Base-by-base conservation (phyloP, 1,140 invertebrate species). In the Sarcophaga bullata region DNA sequence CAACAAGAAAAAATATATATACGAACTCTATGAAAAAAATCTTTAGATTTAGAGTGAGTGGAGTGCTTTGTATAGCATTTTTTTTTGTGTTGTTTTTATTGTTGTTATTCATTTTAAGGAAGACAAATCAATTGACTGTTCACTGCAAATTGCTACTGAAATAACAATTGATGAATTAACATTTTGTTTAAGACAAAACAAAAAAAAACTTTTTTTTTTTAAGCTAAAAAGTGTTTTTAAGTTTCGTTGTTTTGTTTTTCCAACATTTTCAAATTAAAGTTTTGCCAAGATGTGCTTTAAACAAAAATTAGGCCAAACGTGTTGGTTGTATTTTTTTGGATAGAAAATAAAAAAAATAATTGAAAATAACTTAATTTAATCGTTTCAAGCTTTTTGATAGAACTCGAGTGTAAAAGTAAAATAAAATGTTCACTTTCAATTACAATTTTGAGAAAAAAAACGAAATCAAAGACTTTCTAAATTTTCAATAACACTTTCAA, bases 101-200 rank as follows among this genome's bases (percentile, higher is more conserved):
- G 62, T 19, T 19, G 62, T 72, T 25, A 72, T 19, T 37, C 25
- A 37, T 37, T 37, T 37, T 1, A 47, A 50, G 75, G 17, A 78
- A 78, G 75, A 78, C 75, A 78, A 78, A 78, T 78, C 75, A 78
- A 78, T 78, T 78, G 49, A 0, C 7, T 17, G 48, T 78, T 78
- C 75, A 78, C 37, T 78, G 75, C 75, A 78, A 78, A 78, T 78
- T 78, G 75, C 75, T 78, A 78, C 75, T 48, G 75, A 78, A 78
- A 78, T 50, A 78, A 78, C 75, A 78, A 78, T 78, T 78, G 75
- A 78, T 52, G 75, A 78, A 78, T 78, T 78, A 78, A 78, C 75
- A 78, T 78, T 78, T 78, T 19, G 75, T 52, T 52, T 19, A 58
- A 10, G 19, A 19, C 2, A 68, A 0, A 19, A 48, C 11, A 49